phyloP scores from a whole-genome alignment of 1,140 invertebrate species.

The Pseudomyrmex sp. region DNA sequence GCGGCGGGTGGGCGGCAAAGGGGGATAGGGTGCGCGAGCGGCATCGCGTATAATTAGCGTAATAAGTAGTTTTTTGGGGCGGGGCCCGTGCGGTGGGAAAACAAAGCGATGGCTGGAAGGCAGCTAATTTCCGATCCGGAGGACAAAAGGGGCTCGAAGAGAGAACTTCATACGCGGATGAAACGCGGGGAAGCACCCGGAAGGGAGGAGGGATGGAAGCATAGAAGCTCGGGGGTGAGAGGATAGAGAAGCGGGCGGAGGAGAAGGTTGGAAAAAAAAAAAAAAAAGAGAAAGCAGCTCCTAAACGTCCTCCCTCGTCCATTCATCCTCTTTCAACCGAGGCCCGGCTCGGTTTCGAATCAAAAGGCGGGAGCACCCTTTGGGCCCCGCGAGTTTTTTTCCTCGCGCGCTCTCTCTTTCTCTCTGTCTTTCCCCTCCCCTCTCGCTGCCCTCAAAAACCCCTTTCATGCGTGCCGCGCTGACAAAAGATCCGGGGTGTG shows the following conservation, averaged over 20 bases:
- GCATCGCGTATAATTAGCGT: slow-evolving; percentile 84
- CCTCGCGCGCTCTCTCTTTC: slow-evolving; percentile 63
- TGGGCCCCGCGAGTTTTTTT: slow-evolving; percentile 77
- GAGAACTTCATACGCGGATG: slow-evolving; percentile 62
- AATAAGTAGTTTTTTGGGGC: slow-evolving; percentile 85
- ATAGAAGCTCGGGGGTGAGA: background rate
- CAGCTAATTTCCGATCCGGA: slow-evolving; percentile 80
- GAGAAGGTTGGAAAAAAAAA: slow-evolving; percentile 37
- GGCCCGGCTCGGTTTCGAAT: slow-evolving; percentile 77
- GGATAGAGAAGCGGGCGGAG: slow-evolving; percentile 27
- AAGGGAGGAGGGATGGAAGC: background rate
- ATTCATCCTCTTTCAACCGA: slow-evolving; percentile 78
- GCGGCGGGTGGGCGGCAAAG: slow-evolving; percentile 23
- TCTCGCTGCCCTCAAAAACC: slow-evolving; percentile 56
- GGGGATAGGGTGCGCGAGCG: slow-evolving; percentile 43
- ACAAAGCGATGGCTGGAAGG: slow-evolving; percentile 82
- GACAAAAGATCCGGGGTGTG: slow-evolving; percentile 80
- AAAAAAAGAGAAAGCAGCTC: slow-evolving; percentile 74
- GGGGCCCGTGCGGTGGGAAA: slow-evolving; percentile 77
- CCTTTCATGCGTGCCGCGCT: slow-evolving; percentile 76
- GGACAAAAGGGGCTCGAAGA: slow-evolving; percentile 78
- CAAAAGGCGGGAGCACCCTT: slow-evolving; percentile 83
- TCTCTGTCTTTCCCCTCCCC: background rate
- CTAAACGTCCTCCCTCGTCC: slow-evolving; percentile 82
- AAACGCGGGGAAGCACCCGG: slow-evolving; percentile 25